A percentile compares a stretch with the other conserved stretches of the same genome.
phyloP scores from a whole-genome alignment of 2,797 vertebrate species.

The Myotis daubentonii region DNA sequence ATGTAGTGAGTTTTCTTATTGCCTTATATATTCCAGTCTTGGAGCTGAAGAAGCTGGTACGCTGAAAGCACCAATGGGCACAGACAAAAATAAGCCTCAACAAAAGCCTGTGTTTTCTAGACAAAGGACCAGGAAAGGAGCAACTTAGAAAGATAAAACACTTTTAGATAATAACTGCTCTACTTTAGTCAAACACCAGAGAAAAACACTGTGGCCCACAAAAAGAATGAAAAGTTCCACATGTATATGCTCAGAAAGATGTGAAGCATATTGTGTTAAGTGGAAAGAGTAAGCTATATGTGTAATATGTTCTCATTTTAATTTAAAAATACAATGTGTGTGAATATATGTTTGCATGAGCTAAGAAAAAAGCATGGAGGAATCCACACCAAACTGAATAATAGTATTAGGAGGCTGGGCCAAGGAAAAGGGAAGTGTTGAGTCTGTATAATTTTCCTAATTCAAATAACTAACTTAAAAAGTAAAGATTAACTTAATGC shows the following conservation, averaged over 20 bases:
- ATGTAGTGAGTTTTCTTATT: neutral
- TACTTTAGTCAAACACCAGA: neutral
- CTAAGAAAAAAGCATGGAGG: neutral
- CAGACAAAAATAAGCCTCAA: neutral
- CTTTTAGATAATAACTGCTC: neutral
- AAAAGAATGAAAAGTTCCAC: neutral
- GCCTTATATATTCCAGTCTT: neutral
- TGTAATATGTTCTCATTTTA: neutral
- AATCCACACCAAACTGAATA: neutral
- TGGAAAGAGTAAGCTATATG: neutral
- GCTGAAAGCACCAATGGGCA: neutral
- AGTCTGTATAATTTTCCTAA: neutral
- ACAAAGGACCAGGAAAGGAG: neutral
- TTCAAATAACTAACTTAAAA: neutral
- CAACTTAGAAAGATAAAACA: neutral
- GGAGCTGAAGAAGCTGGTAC: neutral
- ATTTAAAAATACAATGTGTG: neutral
- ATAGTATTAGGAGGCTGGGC: neutral
- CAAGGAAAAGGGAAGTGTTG: neutral
- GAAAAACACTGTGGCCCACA: neutral
- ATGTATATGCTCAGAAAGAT: neutral
- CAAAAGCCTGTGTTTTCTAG: neutral
- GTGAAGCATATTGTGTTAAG: neutral
- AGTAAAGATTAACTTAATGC: neutral
- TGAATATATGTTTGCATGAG: neutral